These are phyloP conservation scores for Hyposmocoma kahamanoa DNA, from an alignment of 1,140 invertebrate genomes.

Conservation along the genomic window DNA sequence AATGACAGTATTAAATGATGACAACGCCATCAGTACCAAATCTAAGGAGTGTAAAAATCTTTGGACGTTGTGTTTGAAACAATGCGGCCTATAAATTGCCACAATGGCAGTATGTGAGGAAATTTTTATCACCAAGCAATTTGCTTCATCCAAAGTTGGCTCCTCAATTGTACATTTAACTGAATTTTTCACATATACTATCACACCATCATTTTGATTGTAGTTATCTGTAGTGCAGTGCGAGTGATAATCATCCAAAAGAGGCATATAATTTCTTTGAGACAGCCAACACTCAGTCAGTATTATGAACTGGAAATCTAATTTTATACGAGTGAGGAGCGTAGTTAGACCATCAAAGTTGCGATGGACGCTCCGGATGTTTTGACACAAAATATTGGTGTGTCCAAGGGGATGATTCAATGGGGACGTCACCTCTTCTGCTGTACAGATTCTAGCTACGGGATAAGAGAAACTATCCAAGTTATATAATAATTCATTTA, in stretches of 20 bases:
- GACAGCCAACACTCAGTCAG: constrained; percentile 5
- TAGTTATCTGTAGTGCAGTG: not conserved
- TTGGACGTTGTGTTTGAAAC: not conserved
- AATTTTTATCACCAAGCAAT: constrained; percentile 8
- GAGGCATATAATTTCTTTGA: not conserved
- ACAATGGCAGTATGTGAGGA: not conserved
- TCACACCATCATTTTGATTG: constrained; percentile 9
- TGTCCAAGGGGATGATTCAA: not conserved
- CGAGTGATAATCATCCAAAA: not conserved
- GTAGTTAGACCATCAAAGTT: constrained; percentile 2
- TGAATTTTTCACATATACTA: not conserved
- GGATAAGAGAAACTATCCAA: not conserved
- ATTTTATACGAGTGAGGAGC: not conserved
- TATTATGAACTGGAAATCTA: constrained; percentile 2
- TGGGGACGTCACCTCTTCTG: not conserved
- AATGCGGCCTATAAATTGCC: constrained; percentile 6
- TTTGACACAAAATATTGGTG: not conserved
- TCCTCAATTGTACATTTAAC: not conserved
- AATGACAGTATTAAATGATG: not conserved
- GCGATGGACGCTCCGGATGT: constrained; percentile 9
- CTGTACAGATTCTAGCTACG: not conserved
- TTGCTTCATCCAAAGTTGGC: not conserved
- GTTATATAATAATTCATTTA: not conserved
- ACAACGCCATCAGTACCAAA: not conserved
- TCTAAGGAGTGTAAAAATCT: not conserved